A percentile compares a stretch with the other conserved stretches of the same genome.
Evolutionary conservation across 2,113 vertebrate species (phyloP).

Genomic region (Lichenostomus cassidix): DNA sequence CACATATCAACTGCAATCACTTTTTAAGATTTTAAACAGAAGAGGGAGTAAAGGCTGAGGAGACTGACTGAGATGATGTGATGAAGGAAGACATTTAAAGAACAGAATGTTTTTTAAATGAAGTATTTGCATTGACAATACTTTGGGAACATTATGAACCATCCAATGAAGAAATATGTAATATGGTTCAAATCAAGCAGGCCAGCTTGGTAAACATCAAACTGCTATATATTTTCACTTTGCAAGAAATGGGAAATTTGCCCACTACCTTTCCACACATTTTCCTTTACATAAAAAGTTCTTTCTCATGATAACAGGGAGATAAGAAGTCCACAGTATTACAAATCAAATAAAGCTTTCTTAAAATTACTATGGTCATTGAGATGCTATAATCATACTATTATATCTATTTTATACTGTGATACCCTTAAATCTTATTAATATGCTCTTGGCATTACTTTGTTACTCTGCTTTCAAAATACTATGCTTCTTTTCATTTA

Average conservation of each 20-base stretch:
- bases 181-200: neutral
- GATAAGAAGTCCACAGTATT: neutral
- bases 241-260: neutral
- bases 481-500: neutral
- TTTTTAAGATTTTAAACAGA: constrained; percentile 10
- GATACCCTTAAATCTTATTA: neutral
- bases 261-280: neutral
- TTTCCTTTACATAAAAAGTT: neutral
- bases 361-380: neutral
- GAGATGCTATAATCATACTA: neutral
- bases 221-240: neutral
- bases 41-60: neutral
- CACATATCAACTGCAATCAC: neutral
- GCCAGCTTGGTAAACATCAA: neutral
- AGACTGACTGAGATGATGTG: neutral
- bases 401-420: neutral
- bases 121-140: neutral
- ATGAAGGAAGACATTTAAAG: neutral
- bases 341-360: neutral
- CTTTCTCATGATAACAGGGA: neutral
- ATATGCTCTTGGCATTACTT: neutral
- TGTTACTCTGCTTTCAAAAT: neutral
- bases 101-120: neutral
- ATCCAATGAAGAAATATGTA: neutral
- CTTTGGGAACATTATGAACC: neutral